Conservation (phyloP, 2,888 invertebrate genomes). For the Hedya salicella region DNA sequence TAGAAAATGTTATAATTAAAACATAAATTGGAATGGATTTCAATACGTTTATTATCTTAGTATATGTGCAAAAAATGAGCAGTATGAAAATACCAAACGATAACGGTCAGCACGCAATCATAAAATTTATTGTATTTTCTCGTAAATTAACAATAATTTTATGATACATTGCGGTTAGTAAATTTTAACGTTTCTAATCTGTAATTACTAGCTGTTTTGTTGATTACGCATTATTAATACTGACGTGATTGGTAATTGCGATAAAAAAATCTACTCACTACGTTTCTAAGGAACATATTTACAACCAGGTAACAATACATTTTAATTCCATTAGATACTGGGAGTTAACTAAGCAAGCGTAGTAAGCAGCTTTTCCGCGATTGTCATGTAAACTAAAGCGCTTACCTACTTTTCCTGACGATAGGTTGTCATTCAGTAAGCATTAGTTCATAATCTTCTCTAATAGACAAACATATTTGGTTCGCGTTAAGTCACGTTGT, state of each 20-base stretch:
- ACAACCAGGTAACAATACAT: conserved; percentile 16
- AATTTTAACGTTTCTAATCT: conserved; percentile 13
- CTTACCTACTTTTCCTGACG: conserved; percentile 43
- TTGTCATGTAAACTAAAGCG: conserved; percentile 42
- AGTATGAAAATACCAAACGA: conserved; percentile 11
- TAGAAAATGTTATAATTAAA: too few species aligned
- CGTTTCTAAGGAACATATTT: neutral
- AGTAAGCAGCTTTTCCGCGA: conserved; percentile 41
- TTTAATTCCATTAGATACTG: conserved; percentile 36
- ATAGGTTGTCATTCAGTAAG: conserved; percentile 41
- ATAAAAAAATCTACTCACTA: neutral
- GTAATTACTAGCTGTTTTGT: conserved; percentile 13
- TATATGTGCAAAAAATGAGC: neutral
- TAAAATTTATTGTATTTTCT: conserved; percentile 26
- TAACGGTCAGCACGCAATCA: conserved; percentile 26
- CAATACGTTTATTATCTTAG: neutral
- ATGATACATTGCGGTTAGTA: conserved; percentile 20
- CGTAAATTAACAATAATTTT: conserved; percentile 33
- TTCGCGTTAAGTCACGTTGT: conserved; percentile 14
- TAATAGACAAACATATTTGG: conserved; percentile 32
- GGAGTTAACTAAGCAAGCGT: conserved; percentile 38
- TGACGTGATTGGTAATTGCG: conserved; percentile 14
- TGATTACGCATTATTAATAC: neutral
- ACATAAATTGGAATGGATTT: too few species aligned
- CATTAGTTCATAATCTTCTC: conserved; percentile 38